Evolutionary conservation across 1,140 invertebrate species (phyloP), one percentile per base, ranked within the genome.

Genomic region (Drosophila sp.): DNA sequence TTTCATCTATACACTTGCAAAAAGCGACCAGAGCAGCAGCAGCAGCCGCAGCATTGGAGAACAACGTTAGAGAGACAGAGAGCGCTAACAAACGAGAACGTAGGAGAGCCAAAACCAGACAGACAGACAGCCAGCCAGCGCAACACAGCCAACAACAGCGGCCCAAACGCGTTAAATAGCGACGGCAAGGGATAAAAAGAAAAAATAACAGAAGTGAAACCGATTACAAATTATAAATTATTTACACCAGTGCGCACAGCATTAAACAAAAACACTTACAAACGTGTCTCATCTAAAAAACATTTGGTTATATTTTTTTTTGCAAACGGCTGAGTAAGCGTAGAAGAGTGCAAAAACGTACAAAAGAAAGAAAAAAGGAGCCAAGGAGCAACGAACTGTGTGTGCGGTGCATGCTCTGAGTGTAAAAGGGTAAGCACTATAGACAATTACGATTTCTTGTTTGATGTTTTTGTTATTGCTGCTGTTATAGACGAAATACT

Each of bases 381-480:
- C 69, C 81, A 84, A 86, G 81, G 82, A 86, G 82, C 82, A 86
- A 86, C 82, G 82, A 86, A 86, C 82, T 86, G 80, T 82, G 76
- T 83, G 78, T 83, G 80, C 64, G 71, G 70, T 72, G 79, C 79
- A 54, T 53, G 80, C 79, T 53, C 71, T 82, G 75, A 58, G 82
- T 81, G 82, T 48, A 65, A 86, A 86, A 76, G 78, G 82, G 82
- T 86, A 86, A 86, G 82, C 75, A 78, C 76, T 86, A 86, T 82
- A 64, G 69, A 50, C 54, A 57, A 54, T 46, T 75, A 75, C 56
- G 54, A 27, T 74, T 76, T 66, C 46, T 40, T 71, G 53, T 45
- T 59, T 38, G 51, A 58, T 57, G 62, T 72, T 79, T 54, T 61
- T 59, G 80, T 78, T 78, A 59, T 80, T 65, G 57, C 71, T 72